Base-by-base conservation (phyloP, 2,797 vertebrate species). In the Phrynocephalus vlangalii region DNA sequence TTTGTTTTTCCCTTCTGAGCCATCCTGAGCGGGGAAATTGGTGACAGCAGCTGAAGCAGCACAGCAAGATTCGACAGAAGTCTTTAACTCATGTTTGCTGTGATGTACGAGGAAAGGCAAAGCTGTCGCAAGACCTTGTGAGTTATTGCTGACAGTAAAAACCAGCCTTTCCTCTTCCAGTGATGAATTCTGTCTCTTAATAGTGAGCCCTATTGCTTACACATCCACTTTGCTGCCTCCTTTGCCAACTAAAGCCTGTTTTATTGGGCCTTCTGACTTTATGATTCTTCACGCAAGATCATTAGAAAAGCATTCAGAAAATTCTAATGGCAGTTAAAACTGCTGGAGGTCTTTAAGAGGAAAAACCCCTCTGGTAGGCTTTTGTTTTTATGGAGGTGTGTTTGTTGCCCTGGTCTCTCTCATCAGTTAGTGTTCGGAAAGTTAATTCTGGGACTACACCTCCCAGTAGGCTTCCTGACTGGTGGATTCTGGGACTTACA, bases 261-360 rank as follows among this genome's bases (percentile, higher is more conserved):
- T 78, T 83, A 77, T 77, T 28, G 73, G 22, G 8, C 20, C 70
- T 83, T 79, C 63, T 76, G 9, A n/a, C 33, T 71, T 87, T 71
- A 79, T 16, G 50, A 70, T 75, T 83, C 86, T 44, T 48, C 73
- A 56, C 22, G 48, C 63, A 83, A 70, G 75, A 70, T 20, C 5
- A 1, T 71, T 38, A 71, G 44, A 7, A 68, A 7, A 83, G 48
- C 15, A 60, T 83, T 78, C 6, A 56, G 66, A 48, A 83, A 76
- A 70, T 44, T 13, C 24, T 68, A 22, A n/a, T n/a, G 24, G 60
- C 38, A 50, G 5, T 5, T 71, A 30, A 24, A 79, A 70, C 15
- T 56, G 86, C 26, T 56, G 9, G 28, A 63, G 68, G 38, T 44
- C 38, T 44, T 44, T 44, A 44, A 44, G 38, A 44, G 56, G n/a